Conservation (phyloP, 2,797 vertebrate species). For the Neopelma chrysocephalum region DNA sequence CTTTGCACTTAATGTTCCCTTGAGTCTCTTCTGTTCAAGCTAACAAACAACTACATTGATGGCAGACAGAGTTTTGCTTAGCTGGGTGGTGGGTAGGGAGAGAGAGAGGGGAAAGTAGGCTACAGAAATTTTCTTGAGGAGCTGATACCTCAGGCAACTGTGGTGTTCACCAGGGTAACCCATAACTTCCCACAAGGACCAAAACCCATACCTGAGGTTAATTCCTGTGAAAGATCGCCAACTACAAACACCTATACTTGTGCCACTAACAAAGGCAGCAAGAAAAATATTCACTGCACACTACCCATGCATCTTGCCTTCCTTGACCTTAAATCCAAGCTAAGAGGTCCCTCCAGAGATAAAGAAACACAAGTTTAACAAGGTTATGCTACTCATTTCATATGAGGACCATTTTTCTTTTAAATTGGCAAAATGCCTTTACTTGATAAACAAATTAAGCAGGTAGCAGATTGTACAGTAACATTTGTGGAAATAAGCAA, state of each 20-base stretch:
- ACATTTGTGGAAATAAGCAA: not conserved
- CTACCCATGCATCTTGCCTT: not conserved
- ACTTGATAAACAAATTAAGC: not conserved
- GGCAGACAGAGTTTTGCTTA: not conserved
- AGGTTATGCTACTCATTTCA: not conserved
- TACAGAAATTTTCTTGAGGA: not conserved
- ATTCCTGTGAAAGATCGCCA: not conserved
- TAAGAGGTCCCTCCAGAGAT: not conserved
- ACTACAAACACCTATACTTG: not conserved
- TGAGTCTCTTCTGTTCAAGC: not conserved
- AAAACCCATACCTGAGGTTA: not conserved
- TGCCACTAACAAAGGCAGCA: not conserved
- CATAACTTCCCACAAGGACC: not conserved
- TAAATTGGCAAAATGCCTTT: not conserved
- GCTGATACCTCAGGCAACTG: not conserved
- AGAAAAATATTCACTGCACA: not conserved
- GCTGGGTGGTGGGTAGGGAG: not conserved
- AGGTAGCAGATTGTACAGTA: not conserved
- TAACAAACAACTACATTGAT: not conserved
- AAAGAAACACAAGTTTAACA: not conserved
- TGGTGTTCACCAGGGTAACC: fast-evolving
- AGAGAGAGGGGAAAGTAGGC: not conserved
- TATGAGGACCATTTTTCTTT: not conserved
- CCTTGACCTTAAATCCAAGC: not conserved
- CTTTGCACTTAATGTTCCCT: not conserved